Evolutionary conservation across 2,888 invertebrate genomes (phyloP), one percentile per base, ranked within the genome.

Genomic region (Drosophila diplacantha): DNA sequence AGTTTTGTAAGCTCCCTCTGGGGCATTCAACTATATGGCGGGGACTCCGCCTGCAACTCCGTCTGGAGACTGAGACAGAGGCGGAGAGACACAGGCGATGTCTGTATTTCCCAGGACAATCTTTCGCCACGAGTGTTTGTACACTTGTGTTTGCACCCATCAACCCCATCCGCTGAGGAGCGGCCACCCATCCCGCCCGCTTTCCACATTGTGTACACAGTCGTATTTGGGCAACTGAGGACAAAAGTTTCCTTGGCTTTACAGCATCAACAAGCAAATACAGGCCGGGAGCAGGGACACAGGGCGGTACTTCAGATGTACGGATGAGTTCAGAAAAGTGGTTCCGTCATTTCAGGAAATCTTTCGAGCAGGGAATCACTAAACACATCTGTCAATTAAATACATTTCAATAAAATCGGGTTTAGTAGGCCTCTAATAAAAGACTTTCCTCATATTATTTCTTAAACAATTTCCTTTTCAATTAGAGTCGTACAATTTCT

Each of bases 51-150:
- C 34, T 35, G 51, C 47, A 46, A 47, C 55, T 31, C 52, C 16
- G 26, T 29, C 46, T 8, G 35, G n/a, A 41, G 41, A 18, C 63
- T 14, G n/a, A 16, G 51, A 24, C 63, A 20, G 34, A 16, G 46
- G 3, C 59, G 7, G 59, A 18, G 44, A 46, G 44, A 46, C 56
- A 22, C 38, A 62, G 78, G 77, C 70, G 82, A 76, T 74, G 84
- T 85, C 77, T 84, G 84, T 82, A 82, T 82, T 83, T 85, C 85
- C 85, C 80, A 71, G 73, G 77, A 80, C 82, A 83, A 84, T 79
- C 79, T 81, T 83, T 73, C 67, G 80, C 75, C 62, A 71, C 75
- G 67, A 84, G 83, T 84, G 83, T 83, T 84, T 80, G 78, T 69
- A 51, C 68, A 79, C 71, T 73, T 71, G 55, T 63, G 63, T 60